These are phyloP conservation scores for Prochilodus magdalenae DNA, from an alignment of 2,113 vertebrate genomes.

Conservation along the genomic window DNA sequence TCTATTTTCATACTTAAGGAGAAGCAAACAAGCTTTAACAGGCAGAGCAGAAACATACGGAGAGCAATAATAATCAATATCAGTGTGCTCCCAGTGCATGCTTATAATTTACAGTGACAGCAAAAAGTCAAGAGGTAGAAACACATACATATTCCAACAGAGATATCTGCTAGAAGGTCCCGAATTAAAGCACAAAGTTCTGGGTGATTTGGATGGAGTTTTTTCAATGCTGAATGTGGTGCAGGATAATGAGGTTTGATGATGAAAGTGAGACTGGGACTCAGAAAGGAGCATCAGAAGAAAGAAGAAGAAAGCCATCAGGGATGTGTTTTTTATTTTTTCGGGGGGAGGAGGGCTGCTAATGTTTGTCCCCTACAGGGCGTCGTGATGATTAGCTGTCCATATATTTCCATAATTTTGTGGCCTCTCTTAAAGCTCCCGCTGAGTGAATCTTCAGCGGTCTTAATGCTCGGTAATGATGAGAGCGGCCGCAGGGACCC, in stretches of 20 bases:
- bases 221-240: not conserved
- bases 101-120: too few species aligned
- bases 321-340: constrained; percentile 62
- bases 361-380: constrained; percentile 81
- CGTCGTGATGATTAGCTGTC: constrained; percentile 82
- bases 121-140: too few species aligned
- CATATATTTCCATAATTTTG: constrained; percentile 88
- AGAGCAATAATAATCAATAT: too few species aligned
- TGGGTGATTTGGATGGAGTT: not conserved
- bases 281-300: constrained; percentile 73
- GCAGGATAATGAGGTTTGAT: constrained; percentile 74
- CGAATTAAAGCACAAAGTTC: not conserved
- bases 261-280: constrained; percentile 69
- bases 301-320: constrained; percentile 65
- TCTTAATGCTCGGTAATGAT: constrained; percentile 66
- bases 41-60: too few species aligned
- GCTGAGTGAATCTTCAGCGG: constrained; percentile 78
- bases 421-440: constrained; percentile 79
- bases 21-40: too few species aligned
- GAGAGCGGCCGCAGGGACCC: constrained; percentile 40
- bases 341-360: constrained; percentile 59
- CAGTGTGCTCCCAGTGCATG: too few species aligned
- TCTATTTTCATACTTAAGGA: too few species aligned
- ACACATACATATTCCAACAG: not conserved
- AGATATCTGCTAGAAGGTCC: not conserved